Evolutionary conservation across 2,888 invertebrate genomes (phyloP).

Genomic region (Bruchidius siliquastri): DNA sequence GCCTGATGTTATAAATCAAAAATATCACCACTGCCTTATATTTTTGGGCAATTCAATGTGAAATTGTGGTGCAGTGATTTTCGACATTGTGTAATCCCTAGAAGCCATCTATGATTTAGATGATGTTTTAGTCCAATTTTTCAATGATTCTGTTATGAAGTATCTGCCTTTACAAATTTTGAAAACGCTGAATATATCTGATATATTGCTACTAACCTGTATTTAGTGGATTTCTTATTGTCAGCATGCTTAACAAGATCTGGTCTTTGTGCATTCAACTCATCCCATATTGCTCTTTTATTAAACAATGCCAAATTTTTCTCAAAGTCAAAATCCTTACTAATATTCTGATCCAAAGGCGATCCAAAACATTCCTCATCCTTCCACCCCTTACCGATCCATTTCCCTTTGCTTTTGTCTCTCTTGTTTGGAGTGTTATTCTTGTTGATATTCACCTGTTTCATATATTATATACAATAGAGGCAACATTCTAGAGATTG

Average conservation of each 20-base stretch:
- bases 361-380: conserved; percentile 77
- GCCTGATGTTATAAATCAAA: too few species aligned
- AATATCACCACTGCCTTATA: too few species aligned
- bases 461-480: too few species aligned
- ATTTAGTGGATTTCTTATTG: conserved; percentile 38
- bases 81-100: too few species aligned
- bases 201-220: conserved; percentile 32
- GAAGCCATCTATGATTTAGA: not conserved
- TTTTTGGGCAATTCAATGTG: too few species aligned
- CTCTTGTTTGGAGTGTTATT: conserved; percentile 51
- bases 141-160: too few species aligned
- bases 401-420: conserved; percentile 51
- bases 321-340: conserved; percentile 89
- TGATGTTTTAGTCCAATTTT: not conserved
- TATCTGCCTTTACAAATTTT: too few species aligned
- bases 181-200: too few species aligned
- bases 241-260: conserved; percentile 57
- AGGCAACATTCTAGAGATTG: too few species aligned
- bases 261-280: conserved; percentile 59
- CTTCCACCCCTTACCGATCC: conserved; percentile 48
- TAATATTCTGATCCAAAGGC: conserved; percentile 58
- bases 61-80: too few species aligned
- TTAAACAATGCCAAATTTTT: conserved; percentile 89
- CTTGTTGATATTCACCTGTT: conserved; percentile 17
- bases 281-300: conserved; percentile 75